Base-by-base conservation (phyloP, 92 coral and sea anemone genomes). In the Desmophyllum pertusum region DNA sequence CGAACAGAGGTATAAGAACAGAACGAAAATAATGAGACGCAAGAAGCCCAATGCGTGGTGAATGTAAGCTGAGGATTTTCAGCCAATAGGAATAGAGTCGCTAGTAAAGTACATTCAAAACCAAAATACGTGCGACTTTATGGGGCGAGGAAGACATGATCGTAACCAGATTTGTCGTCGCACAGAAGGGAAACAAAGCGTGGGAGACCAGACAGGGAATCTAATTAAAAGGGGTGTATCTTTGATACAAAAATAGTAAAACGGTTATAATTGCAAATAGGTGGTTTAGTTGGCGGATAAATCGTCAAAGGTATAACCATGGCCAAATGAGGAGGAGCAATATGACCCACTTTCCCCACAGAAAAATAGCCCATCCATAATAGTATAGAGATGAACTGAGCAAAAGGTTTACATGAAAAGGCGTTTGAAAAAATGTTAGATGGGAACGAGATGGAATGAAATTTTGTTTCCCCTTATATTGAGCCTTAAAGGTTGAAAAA, bases 21-120 rank as follows among this genome's bases (percentile, higher is more conserved):
- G 88, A 78, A 17, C 86, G 84, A 45, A 88, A 69, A 41, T 77
- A 84, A 29, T 84, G 85, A 0, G 88, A 41, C 9, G 65, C 80
- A 30, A 87, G 70, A 3, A 81, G 87, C 10, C 90, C 90, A 2
- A 46, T 87, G 90, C 45, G 35, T 87, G 87, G 57, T 87, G 81
- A 19, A 87, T 70, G 57, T 81, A 87, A 1, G 92, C 92, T 0
- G 78, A 78, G 3, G 76, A 5, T 48, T 89, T 84, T 83, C 92
- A 89, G 0, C 86, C 83, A 65, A 84, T 78, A 2, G 86, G 92
- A 43, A 84, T 63, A 2, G 89, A 71, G 48, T 84, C 79, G 38
- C 83, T 84, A 15, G 53, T 66, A 45, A 84, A 59, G 33, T 84
- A 88, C 68, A 62, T 5, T n/a, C 31, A 62, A 62, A 23, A 62